Percentiles rank a stretch among this genome's conserved stretches.
phyloP scores from a whole-genome alignment of 2,113 vertebrate species.

The Marmota flaviventris region DNA sequence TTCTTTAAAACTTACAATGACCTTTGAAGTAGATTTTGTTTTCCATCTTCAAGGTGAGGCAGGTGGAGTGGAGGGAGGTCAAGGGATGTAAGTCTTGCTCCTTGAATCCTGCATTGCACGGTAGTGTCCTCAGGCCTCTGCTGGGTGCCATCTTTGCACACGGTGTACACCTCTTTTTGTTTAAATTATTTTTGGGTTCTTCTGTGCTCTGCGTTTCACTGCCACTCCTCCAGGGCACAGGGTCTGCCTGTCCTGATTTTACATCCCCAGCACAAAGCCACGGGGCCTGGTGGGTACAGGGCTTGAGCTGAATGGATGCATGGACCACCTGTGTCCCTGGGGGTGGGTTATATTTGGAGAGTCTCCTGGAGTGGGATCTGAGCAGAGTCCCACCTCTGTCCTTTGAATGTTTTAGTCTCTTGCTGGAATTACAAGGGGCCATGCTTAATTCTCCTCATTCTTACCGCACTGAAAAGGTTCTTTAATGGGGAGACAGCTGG shows the following conservation, averaged over 20 bases:
- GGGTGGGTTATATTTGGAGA: not conserved
- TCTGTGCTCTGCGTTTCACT: not conserved
- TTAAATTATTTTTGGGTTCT: not conserved
- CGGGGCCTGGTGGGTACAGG: not conserved
- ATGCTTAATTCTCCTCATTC: not conserved
- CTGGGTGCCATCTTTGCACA: rapidly evolving
- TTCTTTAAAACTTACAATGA: not conserved
- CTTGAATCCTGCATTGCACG: not conserved
- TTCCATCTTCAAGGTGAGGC: not conserved
- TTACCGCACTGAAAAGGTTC: not conserved
- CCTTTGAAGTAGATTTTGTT: not conserved
- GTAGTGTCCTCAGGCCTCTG: too few species aligned
- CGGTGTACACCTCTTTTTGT: not conserved
- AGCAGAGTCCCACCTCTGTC: not conserved
- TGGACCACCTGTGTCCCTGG: not conserved
- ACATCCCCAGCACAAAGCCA: not conserved
- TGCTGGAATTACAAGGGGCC: not conserved
- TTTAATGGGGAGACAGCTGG: not conserved
- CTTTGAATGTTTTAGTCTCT: not conserved
- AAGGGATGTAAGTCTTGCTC: not conserved
- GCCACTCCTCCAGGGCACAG: not conserved
- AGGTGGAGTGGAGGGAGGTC: not conserved
- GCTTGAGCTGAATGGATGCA: not conserved
- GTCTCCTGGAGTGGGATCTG: not conserved
- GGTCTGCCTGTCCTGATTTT: not conserved